Base-by-base conservation (phyloP, 2,888 invertebrate species). In the Yponomeuta malinellus region DNA sequence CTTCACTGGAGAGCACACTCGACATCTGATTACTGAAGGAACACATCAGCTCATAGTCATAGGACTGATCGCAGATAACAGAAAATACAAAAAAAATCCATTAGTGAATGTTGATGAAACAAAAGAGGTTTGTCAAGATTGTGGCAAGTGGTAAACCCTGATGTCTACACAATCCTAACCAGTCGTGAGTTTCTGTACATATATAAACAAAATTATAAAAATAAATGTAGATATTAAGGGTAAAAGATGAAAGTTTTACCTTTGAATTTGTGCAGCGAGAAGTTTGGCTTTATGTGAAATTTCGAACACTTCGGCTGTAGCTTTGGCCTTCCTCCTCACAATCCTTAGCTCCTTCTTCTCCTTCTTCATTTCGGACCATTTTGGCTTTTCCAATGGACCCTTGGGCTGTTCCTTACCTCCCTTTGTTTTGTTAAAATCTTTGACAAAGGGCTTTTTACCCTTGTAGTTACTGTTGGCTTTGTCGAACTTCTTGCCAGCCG, bases 341-440 rank as follows among this genome's bases (percentile, higher is more conserved):
- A 94, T 78, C 73, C 94, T 94, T 1, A 96, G 83, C 74, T 95
- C 94, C 77, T 96, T 96, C 79, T 95, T 96, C 73, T 96, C 94
- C 78, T 95, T 94, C 78, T 96, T 97, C 83, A 95, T 94, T 80
- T 95, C 94, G 12, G 93, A 89, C 96, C 97, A 97, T 79, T 95
- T 94, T 0, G 94, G 94, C 71, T 86, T 95, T 79, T 80, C 87
- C 2, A 79, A 82, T 70, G 74, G 78, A 1, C 74, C 73, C 29
- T 64, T 64, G 2, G 12, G 9, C 68, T 80, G 79, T 48, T 80
- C 81, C 75, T 86, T 81, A 48, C 73, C 69, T 23, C 68, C 66
- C 68, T 72, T 73, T 31, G 33, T 59, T 64, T 68, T 68, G 29
- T 71, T 71, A 29, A 23, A 33, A n/a, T 48, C 59, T 66, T 72